Evolutionary conservation across 2,888 invertebrate genomes (phyloP), one percentile per base, ranked within the genome.

Genomic region (Eurytoma californica): DNA sequence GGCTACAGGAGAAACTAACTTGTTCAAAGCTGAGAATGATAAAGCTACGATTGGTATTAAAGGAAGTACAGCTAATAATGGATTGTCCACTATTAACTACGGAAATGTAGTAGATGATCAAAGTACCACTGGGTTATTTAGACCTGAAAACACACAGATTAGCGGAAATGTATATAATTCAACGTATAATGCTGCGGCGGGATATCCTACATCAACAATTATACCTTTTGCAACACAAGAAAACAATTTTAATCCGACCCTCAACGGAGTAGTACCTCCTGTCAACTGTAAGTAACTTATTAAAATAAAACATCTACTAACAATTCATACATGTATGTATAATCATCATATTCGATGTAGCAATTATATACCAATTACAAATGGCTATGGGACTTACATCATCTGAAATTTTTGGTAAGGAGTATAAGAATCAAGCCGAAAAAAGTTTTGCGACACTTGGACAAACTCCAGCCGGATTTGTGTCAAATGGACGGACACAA

Each of bases 401-500:
- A 47, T 68, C 79, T 47, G 77, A 79, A 55, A 28, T 74, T 58
- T 63, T 81, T 16, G 81, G 79, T 28, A 82, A 69, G 5, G 65
- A 82, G 47, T 81, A 81, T 47, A 74, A 72, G 4, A 83, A 82
- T 77, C 72, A 83, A 70, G 81, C 82, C 16, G 77, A 28, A 57
- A 82, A 82, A 67, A 82, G 77, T 61, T 79, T 79, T 12, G 58
- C 60, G 18, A 53, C 61, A 14, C 65, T 77, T 39, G 73, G 79
- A n/a, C 79, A 57, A 61, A 77, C 65, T 12, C 67, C 67, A 20
- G 24, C 53, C 20, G 70, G 67, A 18, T 80, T 70, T 49, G 20
- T 67, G n/a, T 76, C 49, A 47, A 63, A 76, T 30, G 73, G 66
- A 30, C 69, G 18, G 49, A 66, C 66, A 13, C 70, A 73, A 77